Base-by-base conservation (phyloP, 2,113 vertebrate genomes). In the Petromus typicus region DNA sequence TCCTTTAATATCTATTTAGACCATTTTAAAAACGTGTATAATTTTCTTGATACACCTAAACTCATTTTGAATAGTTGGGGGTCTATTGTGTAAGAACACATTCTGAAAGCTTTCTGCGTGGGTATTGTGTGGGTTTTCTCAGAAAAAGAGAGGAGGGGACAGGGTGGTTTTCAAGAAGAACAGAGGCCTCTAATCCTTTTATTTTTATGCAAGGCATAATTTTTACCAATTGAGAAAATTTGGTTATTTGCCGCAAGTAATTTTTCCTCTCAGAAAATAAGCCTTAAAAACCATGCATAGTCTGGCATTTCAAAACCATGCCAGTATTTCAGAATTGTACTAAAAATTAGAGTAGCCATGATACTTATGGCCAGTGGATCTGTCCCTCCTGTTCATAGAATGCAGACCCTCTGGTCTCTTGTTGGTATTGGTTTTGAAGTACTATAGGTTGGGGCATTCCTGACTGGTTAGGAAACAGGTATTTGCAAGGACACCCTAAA, bases 181-280 rank as follows among this genome's bases (percentile, higher is more conserved):
- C 95, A 85, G 95, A 90, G 93, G 92, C 93, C 93, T 96, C 94
- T 96, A 97, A 97, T 97, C 94, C 97, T 97, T 97, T 97, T 97
- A 97, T 97, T 96, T 97, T 97, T 97, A 97, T 96, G 96, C 94
- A 96, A 97, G 91, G 94, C 96, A 75, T 97, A 97, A 96, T 97
- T 98, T 98, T 98, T 98, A 97, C 93, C 97, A 97, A 91, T 98
- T 98, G 97, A 96, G 92, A 92, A 97, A 96, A 97, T 97, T 98
- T 97, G 95, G 94, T 97, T 97, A 93, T 96, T 97, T 94, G 91
- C 96, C 95, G 84, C 93, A 97, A 95, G 93, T 97, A 96, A 96
- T 96, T 95, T 96, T 80, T n/a, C 57, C 12, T 69, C 63, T 95
- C 57, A 96, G 79, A 96, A 82, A 96, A 95, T 87, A 94, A 97